phyloP scores from a whole-genome alignment of 2,888 invertebrate species.

The Lamproptera curius region DNA sequence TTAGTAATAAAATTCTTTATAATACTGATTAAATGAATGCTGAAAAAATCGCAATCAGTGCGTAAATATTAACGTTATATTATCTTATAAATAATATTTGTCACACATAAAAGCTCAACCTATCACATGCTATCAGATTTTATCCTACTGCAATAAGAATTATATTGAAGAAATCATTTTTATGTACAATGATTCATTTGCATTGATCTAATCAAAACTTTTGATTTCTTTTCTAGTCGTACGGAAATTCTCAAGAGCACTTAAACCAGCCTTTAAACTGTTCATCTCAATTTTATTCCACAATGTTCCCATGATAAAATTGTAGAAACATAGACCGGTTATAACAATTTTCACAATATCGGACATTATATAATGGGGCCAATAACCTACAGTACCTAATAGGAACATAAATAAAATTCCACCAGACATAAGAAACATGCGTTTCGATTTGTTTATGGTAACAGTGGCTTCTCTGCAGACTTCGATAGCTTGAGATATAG shows the following conservation, averaged over 20 bases:
- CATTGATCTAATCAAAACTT: constrained; percentile 13
- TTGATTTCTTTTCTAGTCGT: constrained; percentile 36
- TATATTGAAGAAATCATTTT: neutral
- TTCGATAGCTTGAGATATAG: constrained; percentile 77
- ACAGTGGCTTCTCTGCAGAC: constrained; percentile 78
- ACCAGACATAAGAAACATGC: constrained; percentile 72
- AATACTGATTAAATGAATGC: no score
- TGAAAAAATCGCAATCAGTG: neutral
- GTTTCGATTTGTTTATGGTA: constrained; percentile 68
- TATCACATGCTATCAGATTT: no score
- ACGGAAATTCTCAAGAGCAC: constrained; percentile 81
- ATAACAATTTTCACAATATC: constrained; percentile 80
- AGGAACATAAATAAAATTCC: constrained; percentile 72
- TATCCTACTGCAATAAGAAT: neutral
- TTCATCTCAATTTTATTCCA: constrained; percentile 91
- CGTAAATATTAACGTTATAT: neutral
- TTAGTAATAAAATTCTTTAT: no score
- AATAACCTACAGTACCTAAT: constrained; percentile 67
- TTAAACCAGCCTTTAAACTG: constrained; percentile 85
- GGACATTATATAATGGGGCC: constrained; percentile 66
- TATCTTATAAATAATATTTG: neutral
- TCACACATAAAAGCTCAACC: no score
- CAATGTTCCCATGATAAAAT: constrained; percentile 86
- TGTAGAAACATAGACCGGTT: constrained; percentile 82
- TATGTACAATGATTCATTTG: neutral